These are phyloP conservation scores for Dicyrtomina minuta DNA, from an alignment of 2,888 invertebrate species.

Conservation along the genomic window DNA sequence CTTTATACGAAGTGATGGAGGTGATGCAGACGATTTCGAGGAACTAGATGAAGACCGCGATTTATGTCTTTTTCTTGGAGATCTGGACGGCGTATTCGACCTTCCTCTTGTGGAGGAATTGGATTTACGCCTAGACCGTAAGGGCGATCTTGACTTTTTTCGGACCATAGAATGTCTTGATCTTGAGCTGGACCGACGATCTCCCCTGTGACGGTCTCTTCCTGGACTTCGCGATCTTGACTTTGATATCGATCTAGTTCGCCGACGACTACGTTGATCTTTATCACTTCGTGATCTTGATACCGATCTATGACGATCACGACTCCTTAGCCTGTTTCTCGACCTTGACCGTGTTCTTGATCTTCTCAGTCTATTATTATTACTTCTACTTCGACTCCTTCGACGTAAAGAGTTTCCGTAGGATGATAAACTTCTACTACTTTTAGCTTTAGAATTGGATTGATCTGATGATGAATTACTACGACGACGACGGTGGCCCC, in stretches of 20 bases:
- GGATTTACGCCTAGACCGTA: constrained; percentile 29
- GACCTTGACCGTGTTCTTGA: no score
- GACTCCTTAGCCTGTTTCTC: no score
- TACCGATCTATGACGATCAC: no score
- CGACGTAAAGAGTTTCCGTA: background rate
- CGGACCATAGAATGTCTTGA: constrained; percentile 53
- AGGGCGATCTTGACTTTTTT: no score
- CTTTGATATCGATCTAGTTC: constrained; percentile 51
- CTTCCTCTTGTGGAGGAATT: constrained; percentile 24
- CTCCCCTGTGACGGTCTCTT: background rate
- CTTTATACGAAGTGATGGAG: background rate
- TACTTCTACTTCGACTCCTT: constrained; percentile 4
- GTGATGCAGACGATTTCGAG: constrained; percentile 15
- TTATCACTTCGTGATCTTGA: constrained; percentile 1
- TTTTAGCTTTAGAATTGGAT: background rate
- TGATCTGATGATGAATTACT: background rate
- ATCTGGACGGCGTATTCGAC: constrained; percentile 2
- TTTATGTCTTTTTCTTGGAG: constrained; percentile 9
- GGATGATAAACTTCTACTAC: background rate
- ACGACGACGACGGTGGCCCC: background rate
- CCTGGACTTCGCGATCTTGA: constrained; percentile 53
- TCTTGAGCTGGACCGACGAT: constrained; percentile 54
- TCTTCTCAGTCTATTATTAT: background rate
- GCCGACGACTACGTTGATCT: constrained; percentile 14
- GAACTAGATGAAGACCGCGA: constrained; percentile 16